Evolutionary conservation across 23 tunicate genomes (phyloP), one percentile per base, ranked within the genome.

Genomic region (Phallusia fumigata): DNA sequence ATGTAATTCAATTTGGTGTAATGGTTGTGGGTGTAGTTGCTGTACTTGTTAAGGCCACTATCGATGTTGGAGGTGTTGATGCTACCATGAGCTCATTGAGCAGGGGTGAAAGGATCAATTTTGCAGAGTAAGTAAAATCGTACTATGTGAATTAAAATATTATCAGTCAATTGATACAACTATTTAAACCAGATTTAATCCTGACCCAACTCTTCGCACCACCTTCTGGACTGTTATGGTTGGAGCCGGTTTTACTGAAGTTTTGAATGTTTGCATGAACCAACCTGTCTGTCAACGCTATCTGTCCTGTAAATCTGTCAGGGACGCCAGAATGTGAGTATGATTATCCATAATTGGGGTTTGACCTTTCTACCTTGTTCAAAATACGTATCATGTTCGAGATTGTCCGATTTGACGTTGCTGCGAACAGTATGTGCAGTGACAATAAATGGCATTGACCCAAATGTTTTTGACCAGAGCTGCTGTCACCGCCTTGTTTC

Each of bases 11-110:
- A 24, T 35, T 44, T 35, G 80, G 80, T 34, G 35, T 77, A 10
- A 77, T 77, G 80, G 45, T 77, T 19, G 52, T 77, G 22, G 80
- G 80, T 36, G 53, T 44, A n/a, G 45, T 77, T 36, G 80, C 80
- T 34, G 52, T 36, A 31, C 19, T 77, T 16, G 35, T 77, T 77
- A 36, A 77, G 16, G 80, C 52, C 1, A 77, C 80, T 3, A 21
- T 77, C 22, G 80, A 22, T 18, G 80, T 40, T 77, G 80, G 80
- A 35, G 80, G 80, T 3, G 24, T 44, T 0, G 53, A 40, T 36
- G 28, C 34, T 21, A 58, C 69, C 16, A 6, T 22, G 11, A 24
- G 15, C 28, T 11, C 69, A 58, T 58, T 58, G 16, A 40, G 16
- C 5, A 22, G 52, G 8, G 80, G 80, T 19, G 80, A 53, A 16